Evolutionary conservation across 2,888 invertebrate genomes (phyloP).

Genomic region (Drosophila meridiana): DNA sequence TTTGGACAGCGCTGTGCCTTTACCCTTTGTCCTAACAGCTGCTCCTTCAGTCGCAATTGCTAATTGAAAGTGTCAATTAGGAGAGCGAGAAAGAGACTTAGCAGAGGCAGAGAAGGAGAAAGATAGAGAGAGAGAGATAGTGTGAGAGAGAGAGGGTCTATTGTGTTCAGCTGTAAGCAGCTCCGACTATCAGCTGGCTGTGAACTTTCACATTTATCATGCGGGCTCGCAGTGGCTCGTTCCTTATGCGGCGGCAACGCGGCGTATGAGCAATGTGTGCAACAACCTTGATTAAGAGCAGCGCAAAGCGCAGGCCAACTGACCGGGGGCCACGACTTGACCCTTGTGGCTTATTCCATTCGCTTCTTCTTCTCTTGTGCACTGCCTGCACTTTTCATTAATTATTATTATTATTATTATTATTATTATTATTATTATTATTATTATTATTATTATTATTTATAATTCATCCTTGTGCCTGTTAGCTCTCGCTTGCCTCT

Average conservation of each 20-base stretch:
- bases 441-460: constrained; percentile 34
- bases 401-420: constrained; percentile 28
- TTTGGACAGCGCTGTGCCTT: constrained; percentile 32
- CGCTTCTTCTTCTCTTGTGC: neutral
- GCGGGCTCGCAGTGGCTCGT: constrained; percentile 2
- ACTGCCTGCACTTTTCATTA: constrained; percentile 33
- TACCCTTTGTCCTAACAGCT: constrained; percentile 3
- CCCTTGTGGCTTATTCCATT: constrained; percentile 5
- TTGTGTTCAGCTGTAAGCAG: constrained; percentile 2
- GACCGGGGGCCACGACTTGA: constrained; percentile 18
- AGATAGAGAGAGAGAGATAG: too few relatives aligned
- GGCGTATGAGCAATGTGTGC: constrained; percentile 44
- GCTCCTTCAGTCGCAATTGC: constrained; percentile 32
- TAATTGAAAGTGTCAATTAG: constrained; percentile 69
- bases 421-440: constrained; percentile 30
- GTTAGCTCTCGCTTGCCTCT: constrained; percentile 28
- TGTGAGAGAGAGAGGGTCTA: neutral
- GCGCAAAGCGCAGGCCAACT: constrained; percentile 5
- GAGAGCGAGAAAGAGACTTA: neutral
- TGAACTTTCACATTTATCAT: constrained; percentile 73
- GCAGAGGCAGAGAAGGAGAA: neutral
- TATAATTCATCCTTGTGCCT: constrained; percentile 66
- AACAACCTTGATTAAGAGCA: constrained; percentile 43
- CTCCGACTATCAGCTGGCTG: constrained; percentile 17
- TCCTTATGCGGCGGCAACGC: constrained; percentile 19